Evolutionary conservation across 2,113 vertebrate genomes (phyloP), one percentile per base, ranked within the genome.

Genomic region (Quiscalus mexicanus): DNA sequence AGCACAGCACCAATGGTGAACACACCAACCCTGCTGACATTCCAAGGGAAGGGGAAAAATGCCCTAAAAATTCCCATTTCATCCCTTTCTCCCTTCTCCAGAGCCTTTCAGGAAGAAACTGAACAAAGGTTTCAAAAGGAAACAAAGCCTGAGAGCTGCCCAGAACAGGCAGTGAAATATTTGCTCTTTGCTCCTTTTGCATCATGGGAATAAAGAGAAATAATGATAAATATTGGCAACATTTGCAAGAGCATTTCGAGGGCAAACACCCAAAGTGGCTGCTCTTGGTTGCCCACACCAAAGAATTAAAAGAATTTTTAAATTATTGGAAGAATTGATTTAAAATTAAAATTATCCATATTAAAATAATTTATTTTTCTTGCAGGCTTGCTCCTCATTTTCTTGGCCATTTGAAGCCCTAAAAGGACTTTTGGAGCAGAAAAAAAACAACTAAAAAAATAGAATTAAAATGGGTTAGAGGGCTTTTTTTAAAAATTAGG

Each of bases 391-490:
- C 11, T 81, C 31, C 11, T 50, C 10, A 52, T 77, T 42, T 21
- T 49, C 6, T 81, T 47, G 50, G 5, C 23, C 10, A 21, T 21
- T 60, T 89, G 21, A 86, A 79, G 55, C 12, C 6, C 45, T 14
- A n/a, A 12, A 2, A 30, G 25, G 33, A 58, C 7, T 39, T 60
- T 8, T 24, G 18, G 21, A 35, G 33, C 18, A 77, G 12, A 2
- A 50, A 44, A 87, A 84, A 47, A 55, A 22, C 11, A 12, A 13
- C 4, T 37, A 58, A 28, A 75, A 30, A 64, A 77, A 42, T 0
- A 35, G 3, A 68, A 64, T 7, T 33, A 76, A 85, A 52, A 23
- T 5, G 6, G 20, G 2, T 25, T 52, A 12, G 0, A 0, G 7
- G 33, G 33, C 1, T 35, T 18, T n/a, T 24, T 50, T 52, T 27